A percentile compares a stretch with the other conserved stretches of the same genome.
These are phyloP conservation scores for Brachionus asplanchnoidis DNA, from an alignment of 1,140 invertebrate genomes.

Conservation along the genomic window DNA sequence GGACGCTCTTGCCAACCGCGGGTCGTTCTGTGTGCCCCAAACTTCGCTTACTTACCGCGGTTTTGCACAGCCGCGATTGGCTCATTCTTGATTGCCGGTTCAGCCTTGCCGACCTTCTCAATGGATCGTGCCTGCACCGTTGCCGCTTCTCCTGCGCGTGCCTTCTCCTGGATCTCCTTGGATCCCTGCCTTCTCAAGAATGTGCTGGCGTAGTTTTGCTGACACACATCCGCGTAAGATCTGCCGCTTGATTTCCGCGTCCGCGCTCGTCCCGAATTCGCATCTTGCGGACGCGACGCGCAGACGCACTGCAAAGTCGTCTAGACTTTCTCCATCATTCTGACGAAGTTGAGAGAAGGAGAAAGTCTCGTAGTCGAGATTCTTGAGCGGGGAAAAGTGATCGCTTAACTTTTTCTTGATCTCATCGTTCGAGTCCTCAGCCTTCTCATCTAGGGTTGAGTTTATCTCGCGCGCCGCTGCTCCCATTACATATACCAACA, in stretches of 20 bases:
- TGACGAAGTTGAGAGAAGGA: background rate
- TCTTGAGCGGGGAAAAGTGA: background rate
- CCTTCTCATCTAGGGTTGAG: background rate
- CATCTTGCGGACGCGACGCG: background rate
- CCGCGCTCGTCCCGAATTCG: background rate
- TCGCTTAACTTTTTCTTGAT: background rate
- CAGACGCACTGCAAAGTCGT: background rate
- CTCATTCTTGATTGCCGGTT: background rate
- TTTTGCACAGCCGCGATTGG: background rate
- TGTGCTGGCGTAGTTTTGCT: background rate
- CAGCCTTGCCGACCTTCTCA: background rate
- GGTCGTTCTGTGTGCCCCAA: background rate
- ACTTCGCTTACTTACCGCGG: background rate
- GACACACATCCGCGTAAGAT: background rate
- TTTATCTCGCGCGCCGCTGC: background rate
- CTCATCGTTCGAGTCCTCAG: background rate
- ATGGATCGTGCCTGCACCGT: background rate
- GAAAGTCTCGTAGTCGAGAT: background rate
- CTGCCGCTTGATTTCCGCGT: background rate
- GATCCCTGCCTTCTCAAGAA: background rate
- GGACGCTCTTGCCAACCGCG: background rate
- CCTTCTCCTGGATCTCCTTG: background rate
- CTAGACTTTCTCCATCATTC: background rate
- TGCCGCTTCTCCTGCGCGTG: background rate
- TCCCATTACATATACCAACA: background rate